Evolutionary conservation across 2,888 invertebrate genomes (phyloP), one percentile per base, ranked within the genome.

Genomic region (Smittia aterrima): DNA sequence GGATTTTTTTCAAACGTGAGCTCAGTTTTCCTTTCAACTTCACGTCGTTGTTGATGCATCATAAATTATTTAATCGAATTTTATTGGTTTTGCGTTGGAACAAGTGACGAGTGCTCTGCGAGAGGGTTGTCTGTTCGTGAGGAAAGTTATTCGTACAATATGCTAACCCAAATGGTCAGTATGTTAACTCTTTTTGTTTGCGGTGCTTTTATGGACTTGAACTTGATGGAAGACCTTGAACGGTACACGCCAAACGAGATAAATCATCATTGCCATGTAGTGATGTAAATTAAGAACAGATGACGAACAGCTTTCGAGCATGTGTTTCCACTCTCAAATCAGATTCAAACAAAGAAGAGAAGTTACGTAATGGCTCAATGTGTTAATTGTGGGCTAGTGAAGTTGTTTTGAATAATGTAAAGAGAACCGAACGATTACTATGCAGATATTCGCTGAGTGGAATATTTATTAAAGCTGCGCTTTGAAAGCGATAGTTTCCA

Each of bases 171-270:
- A n/a, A n/a, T n/a, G n/a, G n/a, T n/a, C n/a, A n/a, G n/a, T n/a
- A n/a, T n/a, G n/a, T n/a, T n/a, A n/a, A n/a, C n/a, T n/a, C n/a
- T n/a, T n/a, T n/a, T n/a, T n/a, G n/a, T n/a, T 32, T 9, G 32
- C 32, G 58, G 18, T 58, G 13, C 4, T 58, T 22, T 7, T 9
- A 58, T 6, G 3, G n/a, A 22, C 58, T 58, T 58, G 58, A 58
- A 58, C 58, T 58, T 58, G 58, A 7, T 58, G 18, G 2, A 18
- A 58, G 58, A 22, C 58, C 58, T 58, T 58, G 58, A 58, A 58
- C 22, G 58, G 9, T 47, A n/a, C 47, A 16, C 47, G 47, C n/a
- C 32, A 32, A 9, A n/a, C 16, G 47, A 47, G 6, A 38, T 38
- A 38, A 38, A 38, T 38, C 4, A 11, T 11, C 38, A 47, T 18